Evolutionary conservation across 92 coral and sea anemone species (phyloP), one percentile per base, ranked within the genome.

Genomic region (Anthopleura xanthogrammica): DNA sequence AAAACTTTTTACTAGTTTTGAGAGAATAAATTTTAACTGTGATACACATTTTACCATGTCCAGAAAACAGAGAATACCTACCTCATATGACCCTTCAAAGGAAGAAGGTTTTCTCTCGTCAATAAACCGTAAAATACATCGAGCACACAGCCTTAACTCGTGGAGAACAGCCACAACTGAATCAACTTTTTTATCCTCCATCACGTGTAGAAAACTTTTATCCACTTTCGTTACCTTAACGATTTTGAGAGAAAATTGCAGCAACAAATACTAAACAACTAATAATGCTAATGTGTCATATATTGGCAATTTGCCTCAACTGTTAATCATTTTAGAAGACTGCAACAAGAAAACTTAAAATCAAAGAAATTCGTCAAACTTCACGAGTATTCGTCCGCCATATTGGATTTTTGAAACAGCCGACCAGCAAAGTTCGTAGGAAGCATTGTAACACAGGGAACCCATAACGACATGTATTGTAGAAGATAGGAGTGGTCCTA

Each of bases 61-160:
- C 50, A 46, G 50, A 46, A 46, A 46, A 46, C 50, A 46, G 50
- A 46, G 50, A 46, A 9, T 46, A 56, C 83, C 82, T 89, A 95
- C 98, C 90, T 91, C 80, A 20, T 83, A 65, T 2, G 89, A 82
- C 64, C 87, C 87, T 48, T 78, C 88, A 82, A 86, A 93, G 16
- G 86, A 75, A 3, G 83, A 87, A 71, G 86, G 57, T 55, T 70
- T 71, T 82, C 76, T 90, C 39, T 90, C 91, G 48, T 93, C 98
- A 50, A 86, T 76, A 70, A 92, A 92, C 39, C 98, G 91, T 52
- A 93, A 72, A 78, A 92, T 83, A 71, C 98, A 95, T n/a, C 98
- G 87, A 0, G 87, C 83, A 83, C 98, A 95, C 79, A 95, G 90
- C 40, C 72, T 76, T 82, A 93, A 65, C 10, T 87, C 87, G 68